phyloP scores from a whole-genome alignment of 2,888 invertebrate species.

The Oxyteleia sp. region DNA sequence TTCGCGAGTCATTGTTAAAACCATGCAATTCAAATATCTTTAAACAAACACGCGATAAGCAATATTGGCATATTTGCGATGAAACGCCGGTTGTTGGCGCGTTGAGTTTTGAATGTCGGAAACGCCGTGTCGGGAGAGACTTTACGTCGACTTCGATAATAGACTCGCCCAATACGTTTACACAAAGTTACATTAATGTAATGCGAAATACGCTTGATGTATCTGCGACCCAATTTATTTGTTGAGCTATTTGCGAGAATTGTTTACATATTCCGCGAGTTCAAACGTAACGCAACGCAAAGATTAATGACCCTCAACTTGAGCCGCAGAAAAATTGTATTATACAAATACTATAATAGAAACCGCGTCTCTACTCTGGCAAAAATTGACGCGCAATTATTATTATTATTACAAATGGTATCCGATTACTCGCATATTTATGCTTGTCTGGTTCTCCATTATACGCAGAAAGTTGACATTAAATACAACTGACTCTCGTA shows the following conservation, averaged over 20 bases:
- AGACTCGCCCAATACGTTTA: conserved; percentile 1
- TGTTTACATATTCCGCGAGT: background rate
- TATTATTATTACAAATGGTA: too few species aligned
- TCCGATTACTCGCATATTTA: too few species aligned
- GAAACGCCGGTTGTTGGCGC: conserved; percentile 6
- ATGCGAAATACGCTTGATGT: conserved; percentile 7
- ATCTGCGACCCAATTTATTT: conserved; percentile 25
- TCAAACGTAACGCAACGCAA: too few species aligned
- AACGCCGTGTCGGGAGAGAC: background rate
- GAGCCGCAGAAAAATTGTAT: background rate
- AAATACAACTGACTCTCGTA: conserved; percentile 3
- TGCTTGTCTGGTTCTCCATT: conserved; percentile 23
- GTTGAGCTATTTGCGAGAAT: conserved; percentile 15
- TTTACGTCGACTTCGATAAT: background rate
- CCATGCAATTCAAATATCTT: conserved; percentile 14
- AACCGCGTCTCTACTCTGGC: background rate
- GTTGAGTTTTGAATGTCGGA: conserved; percentile 4
- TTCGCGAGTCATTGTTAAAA: conserved; percentile 1
- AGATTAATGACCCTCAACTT: too few species aligned
- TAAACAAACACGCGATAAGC: conserved; percentile 12
- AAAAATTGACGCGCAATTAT: conserved; percentile 31
- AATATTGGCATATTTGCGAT: conserved; percentile 26
- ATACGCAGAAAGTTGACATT: conserved; percentile 36
- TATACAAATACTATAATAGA: conserved; percentile 5
- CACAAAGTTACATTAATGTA: background rate